Conservation (phyloP, 2,113 vertebrate genomes). For the Bombycilla garrulus region DNA sequence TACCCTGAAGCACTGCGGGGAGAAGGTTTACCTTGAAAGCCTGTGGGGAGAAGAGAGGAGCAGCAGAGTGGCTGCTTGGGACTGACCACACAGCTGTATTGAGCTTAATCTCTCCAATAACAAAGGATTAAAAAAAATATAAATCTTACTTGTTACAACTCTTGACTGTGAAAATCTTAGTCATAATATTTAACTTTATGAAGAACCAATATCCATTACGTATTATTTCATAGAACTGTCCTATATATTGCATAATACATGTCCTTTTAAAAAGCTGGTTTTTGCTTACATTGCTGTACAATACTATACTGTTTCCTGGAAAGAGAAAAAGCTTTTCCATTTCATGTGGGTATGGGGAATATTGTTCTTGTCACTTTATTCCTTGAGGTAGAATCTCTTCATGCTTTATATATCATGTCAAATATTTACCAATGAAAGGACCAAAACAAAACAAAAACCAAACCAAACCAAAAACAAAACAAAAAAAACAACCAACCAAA, state of each 20-base stretch:
- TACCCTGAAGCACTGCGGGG: not conserved
- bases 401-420: not conserved
- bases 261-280: not conserved
- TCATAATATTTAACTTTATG: not conserved
- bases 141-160: not conserved
- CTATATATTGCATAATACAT: not conserved
- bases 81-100: not conserved
- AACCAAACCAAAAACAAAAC: not conserved
- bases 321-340: not conserved
- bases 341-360: not conserved
- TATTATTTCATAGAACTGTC: not conserved
- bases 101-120: not conserved
- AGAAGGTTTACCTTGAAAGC: not conserved
- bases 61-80: fast-evolving
- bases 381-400: not conserved
- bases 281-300: not conserved
- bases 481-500: too few species aligned
- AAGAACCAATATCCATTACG: not conserved
- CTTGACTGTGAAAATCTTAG: not conserved
- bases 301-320: not conserved
- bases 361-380: not conserved
- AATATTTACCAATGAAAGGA: not conserved
- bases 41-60: not conserved
- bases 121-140: not conserved
- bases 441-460: not conserved